Conservation (phyloP, 2,797 vertebrate species). For the Microctenopoma stevenorrisi region DNA sequence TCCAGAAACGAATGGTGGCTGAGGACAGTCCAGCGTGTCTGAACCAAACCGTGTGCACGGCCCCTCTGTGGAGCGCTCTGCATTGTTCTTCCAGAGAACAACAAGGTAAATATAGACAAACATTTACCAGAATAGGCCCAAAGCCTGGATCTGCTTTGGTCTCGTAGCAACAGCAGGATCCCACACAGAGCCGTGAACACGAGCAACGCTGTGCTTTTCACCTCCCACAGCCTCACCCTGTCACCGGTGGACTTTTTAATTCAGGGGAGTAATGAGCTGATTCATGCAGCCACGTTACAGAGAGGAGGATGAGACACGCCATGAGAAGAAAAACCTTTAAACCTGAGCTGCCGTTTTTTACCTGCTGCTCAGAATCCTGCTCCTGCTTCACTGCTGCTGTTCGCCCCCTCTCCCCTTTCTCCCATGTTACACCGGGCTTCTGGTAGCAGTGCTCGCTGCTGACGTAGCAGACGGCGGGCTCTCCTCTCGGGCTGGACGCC, state of each 20-base stretch:
- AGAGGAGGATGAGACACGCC: no score
- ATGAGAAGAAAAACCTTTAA: no score
- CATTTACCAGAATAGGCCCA: conserved; percentile 24
- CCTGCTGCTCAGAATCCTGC: conserved; percentile 29
- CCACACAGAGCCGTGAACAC: background rate
- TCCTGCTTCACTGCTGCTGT: conserved; percentile 40
- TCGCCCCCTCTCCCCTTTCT: conserved; percentile 46
- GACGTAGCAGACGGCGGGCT: conserved; percentile 88
- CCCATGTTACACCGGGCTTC: conserved; percentile 87
- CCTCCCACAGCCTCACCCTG: background rate
- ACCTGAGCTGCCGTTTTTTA: background rate
- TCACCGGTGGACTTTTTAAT: background rate
- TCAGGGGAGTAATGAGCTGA: no score
- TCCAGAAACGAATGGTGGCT: no score
- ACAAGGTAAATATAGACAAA: conserved; percentile 50
- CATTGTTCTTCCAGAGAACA: background rate
- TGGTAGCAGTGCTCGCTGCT: conserved; percentile 99
- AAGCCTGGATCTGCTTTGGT: conserved; percentile 41
- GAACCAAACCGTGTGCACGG: no score
- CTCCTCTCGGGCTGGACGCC: conserved; percentile 30
- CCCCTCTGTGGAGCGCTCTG: background rate
- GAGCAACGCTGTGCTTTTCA: background rate
- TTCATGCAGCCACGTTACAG: no score
- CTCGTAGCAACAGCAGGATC: conserved; percentile 59
- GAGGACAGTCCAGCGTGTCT: no score